Percentiles rank a stretch among this genome's conserved stretches.
phyloP scores from a whole-genome alignment of 2,113 vertebrate species.

The Lathamus discolor region DNA sequence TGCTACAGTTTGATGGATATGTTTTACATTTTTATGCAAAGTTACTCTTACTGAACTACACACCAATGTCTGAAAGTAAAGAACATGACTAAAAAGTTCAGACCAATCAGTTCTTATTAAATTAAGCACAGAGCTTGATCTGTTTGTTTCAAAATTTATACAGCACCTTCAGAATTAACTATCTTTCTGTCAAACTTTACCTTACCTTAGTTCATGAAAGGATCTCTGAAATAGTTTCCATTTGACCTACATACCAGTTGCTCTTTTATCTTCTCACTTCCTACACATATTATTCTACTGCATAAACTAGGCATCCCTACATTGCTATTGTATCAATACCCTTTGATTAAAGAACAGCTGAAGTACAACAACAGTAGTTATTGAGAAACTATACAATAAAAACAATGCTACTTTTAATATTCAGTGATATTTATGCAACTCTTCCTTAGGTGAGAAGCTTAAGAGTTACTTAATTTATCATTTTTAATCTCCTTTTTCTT shows the following conservation, averaged over 20 bases:
- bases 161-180: not conserved
- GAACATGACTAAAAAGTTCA: not conserved
- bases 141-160: not conserved
- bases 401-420: not conserved
- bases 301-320: not conserved
- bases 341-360: not conserved
- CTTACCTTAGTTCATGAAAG: not conserved
- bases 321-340: not conserved
- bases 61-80: not conserved
- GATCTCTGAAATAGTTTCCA: not conserved
- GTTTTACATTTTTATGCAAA: not conserved
- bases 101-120: not conserved
- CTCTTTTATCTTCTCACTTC: not conserved
- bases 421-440: not conserved
- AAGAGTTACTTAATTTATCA: not conserved
- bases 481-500: not conserved
- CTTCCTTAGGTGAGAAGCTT: not conserved
- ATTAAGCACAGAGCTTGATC: not conserved
- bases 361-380: not conserved
- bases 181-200: not conserved
- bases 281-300: not conserved
- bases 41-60: not conserved
- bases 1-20: not conserved
- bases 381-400: not conserved
- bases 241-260: constrained; percentile 1